Percentiles rank a stretch among this genome's conserved stretches.
phyloP scores from a whole-genome alignment of 2,888 invertebrate species.

The Cephalotes varians region DNA sequence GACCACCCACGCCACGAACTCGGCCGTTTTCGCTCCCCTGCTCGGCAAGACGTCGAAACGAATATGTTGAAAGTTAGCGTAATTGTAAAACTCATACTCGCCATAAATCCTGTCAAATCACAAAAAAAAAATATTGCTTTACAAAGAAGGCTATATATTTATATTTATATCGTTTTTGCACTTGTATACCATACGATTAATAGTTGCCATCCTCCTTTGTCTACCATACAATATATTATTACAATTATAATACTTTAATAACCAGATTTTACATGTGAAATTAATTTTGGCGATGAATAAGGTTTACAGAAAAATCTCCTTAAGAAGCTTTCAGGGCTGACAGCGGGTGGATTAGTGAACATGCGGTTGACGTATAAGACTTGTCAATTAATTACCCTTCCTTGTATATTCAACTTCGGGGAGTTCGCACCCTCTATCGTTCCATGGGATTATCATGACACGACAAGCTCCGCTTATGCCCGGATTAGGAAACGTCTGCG shows the following conservation, averaged over 20 bases:
- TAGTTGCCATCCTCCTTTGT: neutral
- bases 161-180: neutral
- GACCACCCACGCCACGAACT: constrained; percentile 71
- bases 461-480: constrained; percentile 71
- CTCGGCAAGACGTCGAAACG: constrained; percentile 8
- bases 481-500: constrained; percentile 51
- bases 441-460: constrained; percentile 74
- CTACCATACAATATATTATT: constrained; percentile 25
- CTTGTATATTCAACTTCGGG: constrained; percentile 73
- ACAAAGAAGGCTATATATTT: neutral
- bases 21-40: constrained; percentile 8
- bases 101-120: constrained; percentile 37
- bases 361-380: constrained; percentile 61
- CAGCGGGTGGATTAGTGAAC: constrained; percentile 53
- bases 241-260: neutral
- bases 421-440: constrained; percentile 66
- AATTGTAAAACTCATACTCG: constrained; percentile 24
- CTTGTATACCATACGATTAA: neutral
- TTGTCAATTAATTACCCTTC: constrained; percentile 75
- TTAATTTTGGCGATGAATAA: constrained; percentile 52
- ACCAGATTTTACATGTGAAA: neutral
- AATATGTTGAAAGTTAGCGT: constrained; percentile 14
- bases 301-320: constrained; percentile 63
- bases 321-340: constrained; percentile 56
- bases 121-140: neutral